These are phyloP conservation scores for Tenrec ecaudatus DNA, from an alignment of 2,113 vertebrate genomes.

Conservation along the genomic window DNA sequence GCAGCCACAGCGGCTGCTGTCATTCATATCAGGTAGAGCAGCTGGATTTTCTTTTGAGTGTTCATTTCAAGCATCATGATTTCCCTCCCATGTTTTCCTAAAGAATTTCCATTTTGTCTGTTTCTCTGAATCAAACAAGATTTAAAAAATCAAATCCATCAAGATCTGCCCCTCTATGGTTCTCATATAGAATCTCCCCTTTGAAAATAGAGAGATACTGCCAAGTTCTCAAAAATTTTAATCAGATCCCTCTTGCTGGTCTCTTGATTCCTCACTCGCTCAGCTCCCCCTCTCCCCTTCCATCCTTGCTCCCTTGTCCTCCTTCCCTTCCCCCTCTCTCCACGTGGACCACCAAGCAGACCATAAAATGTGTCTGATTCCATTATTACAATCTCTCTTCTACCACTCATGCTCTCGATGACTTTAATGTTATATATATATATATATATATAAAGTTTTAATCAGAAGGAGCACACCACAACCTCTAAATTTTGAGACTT, in stretches of 20 bases:
- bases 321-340: too few species aligned
- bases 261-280: too few species aligned
- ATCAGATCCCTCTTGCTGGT: too few species aligned
- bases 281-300: too few species aligned
- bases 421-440: too few species aligned
- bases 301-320: too few species aligned
- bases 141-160: constrained; percentile 77
- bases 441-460: too few species aligned
- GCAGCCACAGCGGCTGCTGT: constrained; percentile 15
- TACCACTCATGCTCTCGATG: too few species aligned
- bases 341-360: too few species aligned
- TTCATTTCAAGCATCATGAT: constrained; percentile 72
- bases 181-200: constrained; percentile 21
- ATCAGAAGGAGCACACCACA: not conserved
- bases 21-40: constrained; percentile 64
- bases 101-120: constrained; percentile 74
- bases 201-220: constrained; percentile 43
- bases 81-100: constrained; percentile 69
- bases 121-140: constrained; percentile 67
- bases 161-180: constrained; percentile 46
- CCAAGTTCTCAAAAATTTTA: not conserved
- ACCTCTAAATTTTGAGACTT: constrained; percentile 43
- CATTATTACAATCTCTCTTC: too few species aligned
- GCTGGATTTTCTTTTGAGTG: constrained; percentile 66
- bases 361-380: too few species aligned